Evolutionary conservation across 2,797 vertebrate species (phyloP), one percentile per base, ranked within the genome.

Genomic region (Erithacus rubecula): DNA sequence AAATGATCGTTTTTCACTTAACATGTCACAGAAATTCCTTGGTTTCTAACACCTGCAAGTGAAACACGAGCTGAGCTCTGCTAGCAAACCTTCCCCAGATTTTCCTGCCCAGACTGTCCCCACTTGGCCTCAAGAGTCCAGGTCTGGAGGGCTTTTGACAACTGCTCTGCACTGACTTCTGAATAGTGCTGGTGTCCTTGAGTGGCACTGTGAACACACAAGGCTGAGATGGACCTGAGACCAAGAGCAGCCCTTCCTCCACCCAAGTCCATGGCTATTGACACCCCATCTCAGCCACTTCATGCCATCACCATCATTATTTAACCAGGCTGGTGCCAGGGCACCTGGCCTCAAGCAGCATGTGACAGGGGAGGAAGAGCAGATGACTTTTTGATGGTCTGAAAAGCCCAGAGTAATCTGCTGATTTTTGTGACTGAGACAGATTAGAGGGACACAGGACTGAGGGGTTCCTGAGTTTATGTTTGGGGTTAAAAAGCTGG

Each of bases 361-460:
- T 3, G 19, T 39, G 5, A 76, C 10, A 63, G 19, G 29, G 26
- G 9, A 63, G 51, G 72, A 85, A 46, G 17, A 65, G 74, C 14
- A 44, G 75, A 39, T 79, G 59, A 43, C n/a, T 85, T 94, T 93
- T 9, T 68, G 78, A 92, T 55, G 63, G 69, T 49, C 82, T 91
- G 71, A 95, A 92, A 96, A 92, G 41, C 22, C 60, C 65, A 68
- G 30, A 81, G 65, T 55, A 79, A 82, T 41, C 93, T 91, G 74
- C 21, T 56, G 26, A 92, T 96, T 96, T 81, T 83, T 94, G 80
- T 89, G 74, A 55, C 75, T 46, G 44, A 49, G 79, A 53, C 68
- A 96, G 91, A 90, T 74, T 41, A 87, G 92, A 90, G 44, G 37
- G 85, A 86, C 22, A 27, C 26, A 37, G 41, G 13, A 36, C 20